Evolutionary conservation across 2,113 vertebrate species (phyloP).

Genomic region (Emydura subglobosa): DNA sequence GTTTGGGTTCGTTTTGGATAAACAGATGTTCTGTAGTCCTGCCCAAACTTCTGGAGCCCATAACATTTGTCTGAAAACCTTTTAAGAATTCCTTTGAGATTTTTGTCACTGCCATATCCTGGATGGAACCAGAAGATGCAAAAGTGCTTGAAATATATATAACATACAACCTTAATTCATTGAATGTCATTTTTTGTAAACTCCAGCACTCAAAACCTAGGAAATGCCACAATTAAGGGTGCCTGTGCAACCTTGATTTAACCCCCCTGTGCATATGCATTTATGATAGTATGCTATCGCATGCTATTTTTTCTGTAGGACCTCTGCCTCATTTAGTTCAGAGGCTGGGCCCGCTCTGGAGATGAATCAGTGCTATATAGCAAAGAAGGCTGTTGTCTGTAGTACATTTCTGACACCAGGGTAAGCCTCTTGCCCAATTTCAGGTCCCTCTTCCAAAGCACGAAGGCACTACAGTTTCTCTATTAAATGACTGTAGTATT

Average conservation of each 20-base stretch:
- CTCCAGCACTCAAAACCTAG: background rate
- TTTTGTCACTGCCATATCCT: background rate
- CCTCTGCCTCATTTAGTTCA: background rate
- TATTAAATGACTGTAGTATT: background rate
- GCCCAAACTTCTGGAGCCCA: background rate
- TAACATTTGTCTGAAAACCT: background rate
- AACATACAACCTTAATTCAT: no score
- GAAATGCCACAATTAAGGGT: background rate
- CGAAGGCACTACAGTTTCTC: background rate
- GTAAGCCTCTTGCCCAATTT: background rate
- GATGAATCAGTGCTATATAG: background rate
- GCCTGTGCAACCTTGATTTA: background rate
- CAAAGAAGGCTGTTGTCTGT: background rate
- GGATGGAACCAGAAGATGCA: background rate
- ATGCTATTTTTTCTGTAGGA: background rate
- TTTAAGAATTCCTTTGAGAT: background rate
- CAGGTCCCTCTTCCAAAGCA: background rate
- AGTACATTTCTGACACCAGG: conserved; percentile 15
- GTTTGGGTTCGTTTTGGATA: background rate
- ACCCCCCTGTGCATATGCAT: background rate
- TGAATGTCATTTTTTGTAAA: background rate
- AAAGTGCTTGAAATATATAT: background rate
- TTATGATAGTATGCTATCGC: rapidly evolving
- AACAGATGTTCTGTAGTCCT: background rate
- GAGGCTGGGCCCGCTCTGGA: background rate